Percentiles rank a stretch among this genome's conserved stretches.
Conservation (phyloP, 1,140 invertebrate species). For the Propsilocerus akamusi region DNA sequence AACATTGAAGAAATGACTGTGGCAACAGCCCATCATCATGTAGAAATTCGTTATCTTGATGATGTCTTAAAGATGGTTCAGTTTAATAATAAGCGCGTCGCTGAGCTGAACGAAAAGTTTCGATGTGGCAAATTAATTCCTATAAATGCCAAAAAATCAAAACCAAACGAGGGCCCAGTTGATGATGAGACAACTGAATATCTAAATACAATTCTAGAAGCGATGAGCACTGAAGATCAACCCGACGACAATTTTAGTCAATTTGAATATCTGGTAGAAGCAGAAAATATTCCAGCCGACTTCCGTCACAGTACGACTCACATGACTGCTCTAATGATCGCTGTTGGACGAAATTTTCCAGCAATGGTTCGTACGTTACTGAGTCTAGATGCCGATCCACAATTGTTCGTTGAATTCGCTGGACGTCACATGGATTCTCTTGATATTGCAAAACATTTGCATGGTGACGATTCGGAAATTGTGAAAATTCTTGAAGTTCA, state of each 20-base stretch:
- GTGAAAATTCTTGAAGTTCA: background rate
- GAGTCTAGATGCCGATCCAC: constrained; percentile 43
- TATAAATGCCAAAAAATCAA: background rate
- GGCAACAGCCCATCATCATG: background rate
- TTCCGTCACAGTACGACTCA: constrained; percentile 46
- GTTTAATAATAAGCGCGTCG: background rate
- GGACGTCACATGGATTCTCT: background rate
- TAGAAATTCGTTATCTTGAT: background rate
- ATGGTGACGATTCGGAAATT: background rate
- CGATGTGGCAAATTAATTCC: background rate
- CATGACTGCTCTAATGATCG: constrained; percentile 51
- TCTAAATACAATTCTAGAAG: background rate
- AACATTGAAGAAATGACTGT: background rate
- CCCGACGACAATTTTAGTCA: constrained; percentile 31
- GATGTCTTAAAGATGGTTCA: background rate
- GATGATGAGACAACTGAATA: background rate
- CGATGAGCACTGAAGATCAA: background rate
- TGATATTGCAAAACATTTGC: background rate
- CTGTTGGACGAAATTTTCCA: constrained; percentile 38
- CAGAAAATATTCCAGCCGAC: constrained; percentile 42
- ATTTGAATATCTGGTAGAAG: constrained; percentile 41
- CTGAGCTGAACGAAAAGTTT: background rate
- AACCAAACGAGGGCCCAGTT: background rate
- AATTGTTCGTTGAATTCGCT: constrained; percentile 35
- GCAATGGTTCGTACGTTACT: constrained; percentile 41